These are phyloP conservation scores for Xestia xanthographa DNA, from an alignment of 2,888 invertebrate species.

Conservation along the genomic window DNA sequence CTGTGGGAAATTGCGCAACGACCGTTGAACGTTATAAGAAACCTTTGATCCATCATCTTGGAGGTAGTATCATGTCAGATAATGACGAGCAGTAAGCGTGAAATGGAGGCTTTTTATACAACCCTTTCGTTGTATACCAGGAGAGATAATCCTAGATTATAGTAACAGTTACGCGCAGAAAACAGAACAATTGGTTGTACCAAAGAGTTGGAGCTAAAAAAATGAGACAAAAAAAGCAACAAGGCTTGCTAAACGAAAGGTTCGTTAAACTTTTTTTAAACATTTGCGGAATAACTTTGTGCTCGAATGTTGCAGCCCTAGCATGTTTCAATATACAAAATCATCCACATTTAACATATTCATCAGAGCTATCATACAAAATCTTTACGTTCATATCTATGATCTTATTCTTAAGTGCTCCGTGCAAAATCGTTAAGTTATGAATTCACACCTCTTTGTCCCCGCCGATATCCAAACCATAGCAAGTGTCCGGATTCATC, in stretches of 20 bases:
- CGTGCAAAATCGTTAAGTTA: slow-evolving; percentile 75
- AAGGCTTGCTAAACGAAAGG: background rate
- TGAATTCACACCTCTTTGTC: slow-evolving; percentile 87
- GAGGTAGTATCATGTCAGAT: slow-evolving; percentile 78
- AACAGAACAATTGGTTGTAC: slow-evolving; percentile 46
- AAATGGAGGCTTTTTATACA: slow-evolving; percentile 74
- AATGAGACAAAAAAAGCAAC: background rate
- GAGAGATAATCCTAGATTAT: slow-evolving; percentile 76
- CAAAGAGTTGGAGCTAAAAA: slow-evolving; percentile 12
- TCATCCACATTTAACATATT: slow-evolving; percentile 12
- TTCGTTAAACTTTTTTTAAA: slow-evolving; percentile 1
- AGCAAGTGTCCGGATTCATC: slow-evolving; percentile 78
- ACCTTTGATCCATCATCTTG: slow-evolving; percentile 78
- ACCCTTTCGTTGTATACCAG: slow-evolving; percentile 78
- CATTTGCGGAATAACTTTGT: background rate
- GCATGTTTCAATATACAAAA: background rate
- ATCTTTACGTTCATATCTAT: slow-evolving; percentile 73
- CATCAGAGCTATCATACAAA: slow-evolving; percentile 46
- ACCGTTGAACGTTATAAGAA: slow-evolving; percentile 78
- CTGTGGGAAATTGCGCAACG: slow-evolving; percentile 90
- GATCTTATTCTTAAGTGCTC: slow-evolving; percentile 64
- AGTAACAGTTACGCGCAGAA: slow-evolving; percentile 68
- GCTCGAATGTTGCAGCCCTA: background rate
- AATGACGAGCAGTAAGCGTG: slow-evolving; percentile 75
- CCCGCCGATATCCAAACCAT: slow-evolving; percentile 71